Evolutionary conservation across 2,113 vertebrate species (phyloP).

Genomic region (Albula goreensis): DNA sequence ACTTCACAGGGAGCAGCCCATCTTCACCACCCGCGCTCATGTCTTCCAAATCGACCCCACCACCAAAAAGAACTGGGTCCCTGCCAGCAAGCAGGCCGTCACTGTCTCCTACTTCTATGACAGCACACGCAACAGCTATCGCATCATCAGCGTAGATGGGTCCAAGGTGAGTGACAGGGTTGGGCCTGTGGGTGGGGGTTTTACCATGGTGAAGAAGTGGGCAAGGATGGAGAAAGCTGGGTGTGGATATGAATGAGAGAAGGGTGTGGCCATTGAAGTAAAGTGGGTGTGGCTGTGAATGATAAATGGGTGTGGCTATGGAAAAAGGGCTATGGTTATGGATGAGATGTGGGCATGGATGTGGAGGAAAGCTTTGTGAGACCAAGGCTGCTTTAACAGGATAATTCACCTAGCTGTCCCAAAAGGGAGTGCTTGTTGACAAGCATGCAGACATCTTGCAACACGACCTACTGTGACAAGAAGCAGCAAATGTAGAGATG

Average conservation of each 20-base stretch:
- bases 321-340: neutral
- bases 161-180: constrained; percentile 79
- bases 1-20: constrained; percentile 90
- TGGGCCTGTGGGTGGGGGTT: neutral
- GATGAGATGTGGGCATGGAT: neutral
- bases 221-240: neutral
- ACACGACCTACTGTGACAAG: too few species aligned
- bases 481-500: too few species aligned
- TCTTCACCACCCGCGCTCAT: constrained; percentile 97
- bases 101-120: constrained; percentile 98
- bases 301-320: too few species aligned
- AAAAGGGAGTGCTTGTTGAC: too few species aligned
- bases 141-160: constrained; percentile 97
- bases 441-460: too few species aligned
- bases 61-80: constrained; percentile 99
- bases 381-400: too few species aligned
- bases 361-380: neutral
- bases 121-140: constrained; percentile 94
- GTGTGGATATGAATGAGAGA: neutral
- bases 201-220: too few species aligned
- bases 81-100: constrained; percentile 94
- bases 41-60: constrained; percentile 98
- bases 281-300: neutral
- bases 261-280: too few species aligned
- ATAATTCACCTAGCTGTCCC: too few species aligned